phyloP scores from a whole-genome alignment of 2,797 vertebrate genomes.

The Scleropages formosus region DNA sequence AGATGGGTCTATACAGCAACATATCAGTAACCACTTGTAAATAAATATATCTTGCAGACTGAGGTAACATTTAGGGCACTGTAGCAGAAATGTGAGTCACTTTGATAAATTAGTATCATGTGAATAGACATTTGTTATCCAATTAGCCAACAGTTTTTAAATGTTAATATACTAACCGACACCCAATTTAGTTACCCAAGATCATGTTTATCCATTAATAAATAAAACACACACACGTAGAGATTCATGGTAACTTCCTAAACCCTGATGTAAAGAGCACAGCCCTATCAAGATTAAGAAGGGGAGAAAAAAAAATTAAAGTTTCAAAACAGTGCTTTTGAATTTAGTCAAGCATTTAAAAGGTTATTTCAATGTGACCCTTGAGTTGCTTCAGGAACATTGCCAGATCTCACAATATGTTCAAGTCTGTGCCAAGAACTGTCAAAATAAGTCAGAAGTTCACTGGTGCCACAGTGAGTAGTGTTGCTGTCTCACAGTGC shows the following conservation, averaged over 20 bases:
- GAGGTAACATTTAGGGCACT: not conserved
- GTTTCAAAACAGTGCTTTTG: not conserved
- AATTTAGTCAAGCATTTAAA: not conserved
- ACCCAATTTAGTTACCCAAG: too few relatives aligned
- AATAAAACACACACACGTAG: not conserved
- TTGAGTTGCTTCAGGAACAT: slow-evolving; percentile 41
- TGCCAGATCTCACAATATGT: slow-evolving; percentile 34
- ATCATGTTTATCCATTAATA: too few relatives aligned
- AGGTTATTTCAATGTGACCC: slow-evolving; percentile 29
- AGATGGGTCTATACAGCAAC: slow-evolving; percentile 41
- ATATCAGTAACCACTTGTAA: not conserved
- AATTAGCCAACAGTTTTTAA: not conserved
- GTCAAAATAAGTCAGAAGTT: slow-evolving; percentile 41
- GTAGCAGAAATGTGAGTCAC: too few relatives aligned
- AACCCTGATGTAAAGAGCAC: too few relatives aligned
- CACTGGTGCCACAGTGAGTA: too few relatives aligned
- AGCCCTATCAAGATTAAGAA: too few relatives aligned
- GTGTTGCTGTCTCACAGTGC: too few relatives aligned
- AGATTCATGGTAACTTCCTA: not conserved
- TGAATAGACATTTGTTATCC: not conserved
- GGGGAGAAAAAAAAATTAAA: too few relatives aligned
- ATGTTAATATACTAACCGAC: not conserved
- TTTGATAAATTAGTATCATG: not conserved
- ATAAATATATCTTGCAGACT: too few relatives aligned
- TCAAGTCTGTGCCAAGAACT: slow-evolving; percentile 21